Percentiles rank a stretch among this genome's conserved stretches.
These are phyloP conservation scores for Dioctria linearis DNA, from an alignment of 2,888 invertebrate genomes.

Conservation along the genomic window DNA sequence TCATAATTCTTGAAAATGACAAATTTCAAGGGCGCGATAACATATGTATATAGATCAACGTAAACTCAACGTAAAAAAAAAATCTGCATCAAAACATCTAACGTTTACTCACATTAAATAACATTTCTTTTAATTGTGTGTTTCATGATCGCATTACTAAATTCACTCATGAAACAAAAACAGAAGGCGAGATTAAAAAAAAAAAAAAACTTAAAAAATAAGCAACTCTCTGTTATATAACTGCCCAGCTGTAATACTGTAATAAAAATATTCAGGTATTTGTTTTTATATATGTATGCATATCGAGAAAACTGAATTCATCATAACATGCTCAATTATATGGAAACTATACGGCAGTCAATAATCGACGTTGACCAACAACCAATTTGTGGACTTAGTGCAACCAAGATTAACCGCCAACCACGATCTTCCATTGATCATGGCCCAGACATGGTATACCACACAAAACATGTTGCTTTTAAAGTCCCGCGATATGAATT, in stretches of 20 bases:
- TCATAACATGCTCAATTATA: constrained; percentile 1
- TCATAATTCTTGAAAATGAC: background rate
- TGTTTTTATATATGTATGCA: background rate
- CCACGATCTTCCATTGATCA: constrained; percentile 42
- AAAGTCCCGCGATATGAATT: constrained; percentile 21
- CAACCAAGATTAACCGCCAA: constrained; percentile 33
- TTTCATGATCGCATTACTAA: constrained; percentile 27
- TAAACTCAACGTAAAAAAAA: constrained; percentile 2
- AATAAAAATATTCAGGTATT: background rate
- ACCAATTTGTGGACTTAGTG: constrained; percentile 21
- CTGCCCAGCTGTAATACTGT: background rate
- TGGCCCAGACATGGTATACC: constrained; percentile 44
- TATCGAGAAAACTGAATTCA: constrained; percentile 11
- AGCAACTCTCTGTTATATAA: constrained; percentile 26
- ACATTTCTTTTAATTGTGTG: constrained; percentile 15
- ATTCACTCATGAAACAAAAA: constrained; percentile 7
- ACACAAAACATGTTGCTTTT: constrained; percentile 26
- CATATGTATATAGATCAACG: background rate
- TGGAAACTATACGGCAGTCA: background rate
- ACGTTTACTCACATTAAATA: constrained; percentile 23
- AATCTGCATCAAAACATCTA: constrained; percentile 7
- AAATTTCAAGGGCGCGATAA: background rate
- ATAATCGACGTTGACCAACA: constrained; percentile 38
- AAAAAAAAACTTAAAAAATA: no score
- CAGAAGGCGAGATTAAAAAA: background rate